Base-by-base conservation (phyloP, 2,888 invertebrate genomes). In the Galeruca laticollis region DNA sequence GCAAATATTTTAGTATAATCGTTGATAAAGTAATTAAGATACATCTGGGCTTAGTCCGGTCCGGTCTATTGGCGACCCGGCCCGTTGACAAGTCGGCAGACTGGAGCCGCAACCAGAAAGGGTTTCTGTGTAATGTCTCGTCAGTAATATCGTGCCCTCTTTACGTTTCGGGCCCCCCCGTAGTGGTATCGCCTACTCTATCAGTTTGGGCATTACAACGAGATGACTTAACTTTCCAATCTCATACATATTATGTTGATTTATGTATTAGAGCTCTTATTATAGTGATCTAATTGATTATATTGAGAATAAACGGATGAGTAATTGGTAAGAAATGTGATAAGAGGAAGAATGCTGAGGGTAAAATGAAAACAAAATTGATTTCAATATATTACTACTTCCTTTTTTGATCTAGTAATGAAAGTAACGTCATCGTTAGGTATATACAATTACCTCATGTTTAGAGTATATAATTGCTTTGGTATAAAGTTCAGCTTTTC, bases 91-190 rank as follows among this genome's bases (percentile, higher is more conserved):
- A 77, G 77, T 80, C 82, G 82, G 79, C 84, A 79, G 81, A 77
- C 79, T 81, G 85, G 84, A 84, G 85, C 85, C 84, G 81, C 78
- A 73, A 77, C 79, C 80, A 84, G 83, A 85, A 85, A 85, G 85
- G 85, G 85, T 85, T 85, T 85, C 85, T 82, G 81, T 85, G 85
- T 85, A 81, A 74, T 79, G 84, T 84, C 84, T 82, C 82, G 84
- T 77, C 83, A 78, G 77, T 72, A 77, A 75, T 77, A 78, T 73
- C 73, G 72, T 69, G 72, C 71, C 76, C 69, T 59, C 65, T 67
- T 61, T 62, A 60, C 54, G 52, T 77, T 73, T 61, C 47, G 37
- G n/a, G 61, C 20, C 31, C 31, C 47, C 52, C 62, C 51, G 56
- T 37, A n/a, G 13, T 15, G 40, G 15, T 15, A 43, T 49, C 56